These are phyloP conservation scores for Malacosoma neustria DNA, from an alignment of 2,888 invertebrate species.

Conservation along the genomic window DNA sequence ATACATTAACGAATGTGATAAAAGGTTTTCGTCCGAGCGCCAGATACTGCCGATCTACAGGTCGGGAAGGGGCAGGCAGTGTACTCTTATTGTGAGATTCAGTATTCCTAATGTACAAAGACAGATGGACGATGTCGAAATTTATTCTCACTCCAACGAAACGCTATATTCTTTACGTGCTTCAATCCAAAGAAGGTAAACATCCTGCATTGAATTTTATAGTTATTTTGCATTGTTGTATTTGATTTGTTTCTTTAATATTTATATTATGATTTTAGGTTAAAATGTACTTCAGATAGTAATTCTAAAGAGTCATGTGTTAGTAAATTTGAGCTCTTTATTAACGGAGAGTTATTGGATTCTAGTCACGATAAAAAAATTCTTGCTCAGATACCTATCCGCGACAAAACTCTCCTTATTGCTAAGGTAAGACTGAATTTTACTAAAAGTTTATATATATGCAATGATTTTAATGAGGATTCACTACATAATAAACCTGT, in stretches of 20 bases:
- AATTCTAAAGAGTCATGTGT: constrained; percentile 93
- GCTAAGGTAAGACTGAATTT: constrained; percentile 47
- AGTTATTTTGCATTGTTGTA: not conserved
- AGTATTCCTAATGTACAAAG: constrained; percentile 89
- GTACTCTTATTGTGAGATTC: constrained; percentile 86
- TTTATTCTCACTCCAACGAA: constrained; percentile 95
- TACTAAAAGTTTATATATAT: too few species aligned
- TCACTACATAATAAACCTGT: too few species aligned
- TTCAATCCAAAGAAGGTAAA: constrained; percentile 79
- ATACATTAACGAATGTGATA: constrained; percentile 96
- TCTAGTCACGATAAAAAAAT: constrained; percentile 91
- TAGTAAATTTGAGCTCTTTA: constrained; percentile 93
- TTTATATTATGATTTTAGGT: constrained; percentile 35
- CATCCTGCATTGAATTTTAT: not conserved
- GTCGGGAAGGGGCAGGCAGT: constrained; percentile 92
- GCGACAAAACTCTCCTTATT: constrained; percentile 88
- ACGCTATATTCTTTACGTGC: constrained; percentile 90
- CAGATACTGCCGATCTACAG: constrained; percentile 92
- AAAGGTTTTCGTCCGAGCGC: constrained; percentile 89
- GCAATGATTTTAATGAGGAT: too few species aligned
- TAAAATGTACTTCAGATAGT: constrained; percentile 59
- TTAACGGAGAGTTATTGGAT: constrained; percentile 92
- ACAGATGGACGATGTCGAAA: constrained; percentile 92
- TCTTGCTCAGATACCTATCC: constrained; percentile 87
- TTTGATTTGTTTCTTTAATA: not conserved